Evolutionary conservation across 2,113 vertebrate genomes (phyloP).

Genomic region (Probosciger aterrimus): DNA sequence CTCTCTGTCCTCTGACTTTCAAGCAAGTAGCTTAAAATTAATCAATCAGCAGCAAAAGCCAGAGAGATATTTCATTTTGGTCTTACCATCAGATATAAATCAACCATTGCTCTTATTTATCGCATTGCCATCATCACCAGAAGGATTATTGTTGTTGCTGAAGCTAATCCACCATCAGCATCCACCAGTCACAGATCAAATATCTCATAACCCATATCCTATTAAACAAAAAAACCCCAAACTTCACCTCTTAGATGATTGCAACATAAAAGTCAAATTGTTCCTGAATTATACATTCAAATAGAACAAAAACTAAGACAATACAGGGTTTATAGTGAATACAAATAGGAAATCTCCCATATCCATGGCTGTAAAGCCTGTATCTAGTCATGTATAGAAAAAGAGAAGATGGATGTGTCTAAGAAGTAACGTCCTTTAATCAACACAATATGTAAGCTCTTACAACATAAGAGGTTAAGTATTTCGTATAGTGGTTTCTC

Average conservation of each 20-base stretch:
- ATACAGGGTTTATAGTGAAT: neutral
- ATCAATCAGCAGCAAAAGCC: neutral
- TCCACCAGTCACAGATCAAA: neutral
- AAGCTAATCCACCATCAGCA: neutral
- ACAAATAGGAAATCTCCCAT: neutral
- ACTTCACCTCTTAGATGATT: neutral
- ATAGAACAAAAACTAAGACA: neutral
- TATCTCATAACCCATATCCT: neutral
- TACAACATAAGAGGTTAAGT: neutral
- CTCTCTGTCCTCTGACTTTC: neutral
- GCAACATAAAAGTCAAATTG: neutral
- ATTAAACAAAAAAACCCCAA: neutral
- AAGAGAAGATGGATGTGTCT: neutral
- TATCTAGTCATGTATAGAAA: neutral
- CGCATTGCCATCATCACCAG: neutral
- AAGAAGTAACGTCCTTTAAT: neutral
- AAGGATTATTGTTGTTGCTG: neutral
- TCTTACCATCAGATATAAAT: neutral
- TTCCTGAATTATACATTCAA: neutral
- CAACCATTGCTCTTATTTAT: neutral
- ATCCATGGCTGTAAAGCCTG: neutral
- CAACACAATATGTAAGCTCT: neutral
- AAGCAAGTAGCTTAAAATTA: neutral
- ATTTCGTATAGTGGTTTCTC: neutral
- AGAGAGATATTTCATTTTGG: neutral